Evolutionary conservation across 2,113 vertebrate genomes (phyloP), one percentile per base, ranked within the genome.

Genomic region (Neopipo cinnamomea): DNA sequence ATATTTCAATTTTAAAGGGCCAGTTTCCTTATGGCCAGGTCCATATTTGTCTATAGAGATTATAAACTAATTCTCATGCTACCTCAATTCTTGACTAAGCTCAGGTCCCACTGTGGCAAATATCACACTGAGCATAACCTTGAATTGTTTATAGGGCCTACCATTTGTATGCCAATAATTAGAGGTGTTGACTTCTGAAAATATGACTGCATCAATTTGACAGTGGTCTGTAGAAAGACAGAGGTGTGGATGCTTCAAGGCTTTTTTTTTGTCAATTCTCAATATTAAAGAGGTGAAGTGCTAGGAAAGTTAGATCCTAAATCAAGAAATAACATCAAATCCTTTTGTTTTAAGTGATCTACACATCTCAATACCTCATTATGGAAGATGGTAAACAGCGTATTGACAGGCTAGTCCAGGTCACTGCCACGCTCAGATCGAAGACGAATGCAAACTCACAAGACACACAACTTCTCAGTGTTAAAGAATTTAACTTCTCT

Each of bases 381-480:
- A 52, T 7, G 19, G 16, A 89, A 70, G 77, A 46, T 11, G 9
- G 42, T 28, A 81, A 22, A 27, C 11, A 50, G 8, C 7, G 3
- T 12, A 72, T 5, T 88, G 78, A 68, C 39, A 68, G 21, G 10
- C 5, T 55, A 39, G 12, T 28, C 37, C 49, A 56, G 85, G 53
- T 47, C 66, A 65, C 39, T 74, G 30, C 47, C 35, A 63, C 0
- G 0, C 37, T 59, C 63, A 65, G 16, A 59, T 15, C 0, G 0
- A 81, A 84, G 72, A 49, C 7, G 4, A 66, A 77, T 2, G 1
- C 39, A 86, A 77, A 55, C 20, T 58, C 46, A 37, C 33, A 42
- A 56, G 27, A 77, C 56, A 23, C 46, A 53, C 2, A 21, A 50
- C 18, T 70, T 44, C 39, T 44, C 20, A 27, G 5, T 22, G 35